Conservation (phyloP, 2,797 vertebrate genomes). For the Enteromius afrohamiltoni region DNA sequence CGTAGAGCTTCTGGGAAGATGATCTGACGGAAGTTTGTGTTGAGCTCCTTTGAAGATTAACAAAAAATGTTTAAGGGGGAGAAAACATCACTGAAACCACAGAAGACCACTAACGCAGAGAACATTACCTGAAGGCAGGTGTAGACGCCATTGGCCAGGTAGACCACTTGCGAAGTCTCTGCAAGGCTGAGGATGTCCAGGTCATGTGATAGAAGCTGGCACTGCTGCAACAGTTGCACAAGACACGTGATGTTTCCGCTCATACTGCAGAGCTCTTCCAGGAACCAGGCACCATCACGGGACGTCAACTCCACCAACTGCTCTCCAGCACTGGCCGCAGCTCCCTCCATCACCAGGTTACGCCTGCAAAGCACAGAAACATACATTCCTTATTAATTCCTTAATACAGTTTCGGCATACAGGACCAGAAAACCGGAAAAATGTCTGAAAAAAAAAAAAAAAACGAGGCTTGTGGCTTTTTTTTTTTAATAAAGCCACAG, state of each 20-base stretch:
- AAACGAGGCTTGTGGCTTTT: not conserved
- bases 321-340: slow-evolving; percentile 92
- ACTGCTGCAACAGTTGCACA: slow-evolving; percentile 89
- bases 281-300: slow-evolving; percentile 95
- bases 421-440: not conserved
- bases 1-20: slow-evolving; percentile 97
- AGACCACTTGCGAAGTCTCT: slow-evolving; percentile 88
- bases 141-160: slow-evolving; percentile 93
- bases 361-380: slow-evolving; percentile 74
- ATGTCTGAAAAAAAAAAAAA: not conserved
- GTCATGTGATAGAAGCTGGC: slow-evolving; percentile 90
- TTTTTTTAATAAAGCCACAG: not conserved
- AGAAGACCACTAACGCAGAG: not conserved
- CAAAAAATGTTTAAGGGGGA: not conserved
- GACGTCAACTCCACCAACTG: slow-evolving; percentile 94
- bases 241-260: slow-evolving; percentile 92
- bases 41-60: slow-evolving; percentile 84
- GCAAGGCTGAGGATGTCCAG: slow-evolving; percentile 89
- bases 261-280: slow-evolving; percentile 98
- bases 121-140: slow-evolving; percentile 90
- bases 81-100: not conserved
- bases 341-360: slow-evolving; percentile 97
- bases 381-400: not conserved
- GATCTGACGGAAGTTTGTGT: slow-evolving; percentile 98
- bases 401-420: not conserved